Percentiles rank a stretch among this genome's conserved stretches.
phyloP scores from a whole-genome alignment of 2,113 vertebrate species.

The Perca schrenkii region DNA sequence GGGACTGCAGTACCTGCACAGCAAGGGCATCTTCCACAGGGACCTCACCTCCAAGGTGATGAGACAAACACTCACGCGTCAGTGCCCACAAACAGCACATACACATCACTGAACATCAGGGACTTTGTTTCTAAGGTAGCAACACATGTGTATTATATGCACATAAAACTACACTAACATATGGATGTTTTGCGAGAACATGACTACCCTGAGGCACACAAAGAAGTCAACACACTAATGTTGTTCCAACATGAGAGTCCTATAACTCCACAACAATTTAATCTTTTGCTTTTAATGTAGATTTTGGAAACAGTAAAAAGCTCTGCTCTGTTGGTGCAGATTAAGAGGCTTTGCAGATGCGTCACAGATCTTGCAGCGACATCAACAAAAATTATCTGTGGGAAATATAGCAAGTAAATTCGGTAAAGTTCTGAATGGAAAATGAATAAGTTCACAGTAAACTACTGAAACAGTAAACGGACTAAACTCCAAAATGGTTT shows the following conservation, averaged over 20 bases:
- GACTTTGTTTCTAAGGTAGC: neutral
- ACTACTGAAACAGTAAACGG: neutral
- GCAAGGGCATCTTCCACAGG: conserved; percentile 95
- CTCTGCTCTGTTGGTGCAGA: neutral
- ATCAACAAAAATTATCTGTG: neutral
- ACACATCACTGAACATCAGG: neutral
- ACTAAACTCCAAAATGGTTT: neutral
- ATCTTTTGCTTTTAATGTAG: neutral
- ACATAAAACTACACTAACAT: neutral
- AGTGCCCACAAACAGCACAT: neutral
- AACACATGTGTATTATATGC: neutral
- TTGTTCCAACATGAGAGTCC: neutral
- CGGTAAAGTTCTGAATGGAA: neutral
- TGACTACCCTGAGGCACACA: neutral
- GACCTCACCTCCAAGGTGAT: conserved; percentile 95
- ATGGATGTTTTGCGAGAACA: neutral
- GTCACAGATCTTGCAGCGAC: neutral
- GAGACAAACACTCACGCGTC: neutral
- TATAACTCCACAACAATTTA: neutral
- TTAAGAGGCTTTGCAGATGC: conserved; percentile 16
- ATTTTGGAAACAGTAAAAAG: neutral
- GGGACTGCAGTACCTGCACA: conserved; percentile 94
- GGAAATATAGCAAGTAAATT: neutral
- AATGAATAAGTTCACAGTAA: neutral
- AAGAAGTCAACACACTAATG: too few relatives aligned